Conservation (phyloP, 2,113 vertebrate species). For the Petrocephalus microphthalmus region DNA sequence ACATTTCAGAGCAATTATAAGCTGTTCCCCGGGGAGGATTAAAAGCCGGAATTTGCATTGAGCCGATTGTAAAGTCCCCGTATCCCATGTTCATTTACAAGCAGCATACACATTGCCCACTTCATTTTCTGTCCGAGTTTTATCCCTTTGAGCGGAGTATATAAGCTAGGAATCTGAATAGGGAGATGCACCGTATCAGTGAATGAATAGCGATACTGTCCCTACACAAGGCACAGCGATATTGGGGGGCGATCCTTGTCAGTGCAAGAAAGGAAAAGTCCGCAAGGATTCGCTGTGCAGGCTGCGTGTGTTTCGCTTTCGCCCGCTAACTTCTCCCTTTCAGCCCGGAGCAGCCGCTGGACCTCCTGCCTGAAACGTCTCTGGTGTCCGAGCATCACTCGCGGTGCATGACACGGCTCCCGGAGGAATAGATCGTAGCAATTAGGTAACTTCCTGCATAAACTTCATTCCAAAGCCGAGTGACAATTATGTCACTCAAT, state of each 20-base stretch:
- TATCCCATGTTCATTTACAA: neutral
- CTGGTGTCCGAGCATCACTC: neutral
- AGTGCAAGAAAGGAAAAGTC: neutral
- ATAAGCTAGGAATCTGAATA: neutral
- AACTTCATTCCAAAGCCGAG: neutral
- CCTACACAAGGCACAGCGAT: neutral
- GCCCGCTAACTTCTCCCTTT: neutral
- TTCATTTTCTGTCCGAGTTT: neutral
- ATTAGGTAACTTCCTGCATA: neutral
- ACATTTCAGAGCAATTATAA: slow-evolving; percentile 28
- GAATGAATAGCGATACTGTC: neutral
- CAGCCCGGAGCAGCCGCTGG: neutral
- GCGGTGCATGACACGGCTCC: neutral
- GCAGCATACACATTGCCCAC: neutral
- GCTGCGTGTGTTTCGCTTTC: neutral
- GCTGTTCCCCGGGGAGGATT: slow-evolving; percentile 4
- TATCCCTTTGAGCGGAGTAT: neutral
- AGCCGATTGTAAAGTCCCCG: neutral
- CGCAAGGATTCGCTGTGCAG: neutral
- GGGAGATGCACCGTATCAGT: neutral
- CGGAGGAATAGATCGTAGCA: neutral
- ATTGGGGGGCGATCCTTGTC: neutral
- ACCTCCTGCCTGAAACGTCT: neutral
- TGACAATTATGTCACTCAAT: neutral
- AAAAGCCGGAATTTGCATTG: slow-evolving; percentile 9